Evolutionary conservation across 2,888 invertebrate species (phyloP), one percentile per base, ranked within the genome.

Genomic region (Drosophila formosana): DNA sequence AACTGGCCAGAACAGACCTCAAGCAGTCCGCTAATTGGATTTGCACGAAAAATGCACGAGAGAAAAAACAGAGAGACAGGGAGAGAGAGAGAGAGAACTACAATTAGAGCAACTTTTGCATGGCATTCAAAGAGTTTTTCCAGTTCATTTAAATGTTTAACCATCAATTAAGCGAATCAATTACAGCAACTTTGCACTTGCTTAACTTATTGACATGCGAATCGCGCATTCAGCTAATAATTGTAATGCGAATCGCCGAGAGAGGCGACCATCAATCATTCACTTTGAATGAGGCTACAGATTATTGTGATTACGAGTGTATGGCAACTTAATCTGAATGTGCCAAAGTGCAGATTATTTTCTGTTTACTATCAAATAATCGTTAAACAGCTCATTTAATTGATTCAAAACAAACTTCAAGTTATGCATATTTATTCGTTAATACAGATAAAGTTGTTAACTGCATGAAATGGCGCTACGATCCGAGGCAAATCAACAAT

Each of bases 91-190:
- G 4, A 25, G 55, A 55, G 32, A 32, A 26, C 45, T 46, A 45
- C 45, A 75, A 88, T 85, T 80, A 70, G 69, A 88, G 64, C 86
- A 78, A 71, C 51, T 78, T 82, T 77, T 68, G 41, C 26, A 47
- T 43, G 18, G 46, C 45, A 45, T 6, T 55, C 8, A 7, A n/a
- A 18, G 23, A 58, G 57, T 64, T 74, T 60, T 66, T 63, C 58
- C 53, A 72, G 70, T 58, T 76, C 56, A 72, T 66, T 72, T 70
- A 68, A 85, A 74, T 87, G 80, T 68, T 53, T 41, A 46, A 25
- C 82, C 80, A 69, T 87, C 80, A 86, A 87, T 89, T 87, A 83
- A 74, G 62, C 60, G 65, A 81, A 82, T 82, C 45, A 82, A 85
- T 75, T 88, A 70, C 58, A 46, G 39, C 65, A 32, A 39, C 57